Evolutionary conservation across 2,797 vertebrate species (phyloP).

Genomic region (Podarcis lilfordi): DNA sequence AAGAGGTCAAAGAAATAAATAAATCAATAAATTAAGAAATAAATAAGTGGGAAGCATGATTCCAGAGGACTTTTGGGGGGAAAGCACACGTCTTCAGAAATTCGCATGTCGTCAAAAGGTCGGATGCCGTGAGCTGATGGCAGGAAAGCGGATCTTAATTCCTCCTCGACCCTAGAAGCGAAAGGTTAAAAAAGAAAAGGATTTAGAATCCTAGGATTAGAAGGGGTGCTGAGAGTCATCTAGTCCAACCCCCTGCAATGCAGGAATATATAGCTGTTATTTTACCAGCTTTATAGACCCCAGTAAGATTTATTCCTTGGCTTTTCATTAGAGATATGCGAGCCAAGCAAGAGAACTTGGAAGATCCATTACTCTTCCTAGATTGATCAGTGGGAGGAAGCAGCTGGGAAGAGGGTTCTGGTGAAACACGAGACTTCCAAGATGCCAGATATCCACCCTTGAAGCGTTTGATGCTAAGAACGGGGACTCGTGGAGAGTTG

Average conservation of each 20-base stretch:
- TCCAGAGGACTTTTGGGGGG: constrained; percentile 28
- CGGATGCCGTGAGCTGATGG: not conserved
- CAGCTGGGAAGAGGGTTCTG: fast-evolving
- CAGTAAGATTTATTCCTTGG: not conserved
- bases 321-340: too few relatives aligned
- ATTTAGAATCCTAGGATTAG: too few relatives aligned
- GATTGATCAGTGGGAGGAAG: too few relatives aligned
- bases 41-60: constrained; percentile 68
- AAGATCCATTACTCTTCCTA: too few relatives aligned
- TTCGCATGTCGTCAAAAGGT: constrained; percentile 17
- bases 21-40: constrained; percentile 75
- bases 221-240: too few relatives aligned
- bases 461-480: too few relatives aligned
- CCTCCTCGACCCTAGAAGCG: constrained; percentile 64
- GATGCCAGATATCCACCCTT: too few relatives aligned
- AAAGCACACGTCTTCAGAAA: constrained; percentile 37
- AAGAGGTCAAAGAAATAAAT: constrained; percentile 71
- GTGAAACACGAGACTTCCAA: too few relatives aligned
- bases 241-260: too few relatives aligned
- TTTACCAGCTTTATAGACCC: not conserved
- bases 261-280: too few relatives aligned
- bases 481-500: too few relatives aligned
- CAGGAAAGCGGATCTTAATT: constrained; percentile 44
- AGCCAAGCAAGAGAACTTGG: too few relatives aligned
- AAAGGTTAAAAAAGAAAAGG: constrained; percentile 1